Evolutionary conservation across 2,797 vertebrate species (phyloP).

Genomic region (Cottoperca gobio): DNA sequence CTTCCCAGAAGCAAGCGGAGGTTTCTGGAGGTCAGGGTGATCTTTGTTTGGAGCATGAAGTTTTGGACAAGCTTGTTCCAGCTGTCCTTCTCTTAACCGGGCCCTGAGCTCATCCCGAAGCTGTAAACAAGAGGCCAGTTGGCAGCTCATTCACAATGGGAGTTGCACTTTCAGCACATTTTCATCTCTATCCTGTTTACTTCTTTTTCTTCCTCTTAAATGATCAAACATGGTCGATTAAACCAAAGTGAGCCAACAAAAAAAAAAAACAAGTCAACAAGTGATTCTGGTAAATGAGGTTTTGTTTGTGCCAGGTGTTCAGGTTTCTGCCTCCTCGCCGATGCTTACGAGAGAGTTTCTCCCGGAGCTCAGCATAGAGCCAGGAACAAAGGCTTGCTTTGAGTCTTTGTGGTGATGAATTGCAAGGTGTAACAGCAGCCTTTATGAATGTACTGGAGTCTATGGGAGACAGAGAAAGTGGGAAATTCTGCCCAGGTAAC

Average conservation of each 20-base stretch:
- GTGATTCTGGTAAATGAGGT: constrained; percentile 51
- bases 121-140: constrained; percentile 56
- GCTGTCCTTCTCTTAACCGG: constrained; percentile 48
- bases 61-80: constrained; percentile 37
- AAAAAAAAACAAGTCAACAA: constrained; percentile 24
- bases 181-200: constrained; percentile 20
- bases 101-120: constrained; percentile 46
- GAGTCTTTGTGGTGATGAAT: constrained; percentile 63
- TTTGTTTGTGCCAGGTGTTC: constrained; percentile 54
- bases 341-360: constrained; percentile 37
- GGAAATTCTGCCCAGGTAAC: constrained; percentile 55
- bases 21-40: constrained; percentile 46
- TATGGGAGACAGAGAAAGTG: constrained; percentile 36
- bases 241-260: constrained; percentile 7
- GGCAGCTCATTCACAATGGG: constrained; percentile 13
- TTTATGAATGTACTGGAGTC: constrained; percentile 33
- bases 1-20: constrained; percentile 39
- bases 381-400: constrained; percentile 68
- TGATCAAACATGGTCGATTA: constrained; percentile 25
- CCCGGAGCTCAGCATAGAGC: constrained; percentile 39
- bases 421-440: constrained; percentile 60
- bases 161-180: constrained; percentile 24
- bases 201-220: constrained; percentile 9
- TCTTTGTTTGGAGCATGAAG: constrained; percentile 44
- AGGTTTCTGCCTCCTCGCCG: constrained; percentile 41